These are phyloP conservation scores for Hymenochirus boettgeri DNA, from an alignment of 2,113 vertebrate species.

Conservation along the genomic window DNA sequence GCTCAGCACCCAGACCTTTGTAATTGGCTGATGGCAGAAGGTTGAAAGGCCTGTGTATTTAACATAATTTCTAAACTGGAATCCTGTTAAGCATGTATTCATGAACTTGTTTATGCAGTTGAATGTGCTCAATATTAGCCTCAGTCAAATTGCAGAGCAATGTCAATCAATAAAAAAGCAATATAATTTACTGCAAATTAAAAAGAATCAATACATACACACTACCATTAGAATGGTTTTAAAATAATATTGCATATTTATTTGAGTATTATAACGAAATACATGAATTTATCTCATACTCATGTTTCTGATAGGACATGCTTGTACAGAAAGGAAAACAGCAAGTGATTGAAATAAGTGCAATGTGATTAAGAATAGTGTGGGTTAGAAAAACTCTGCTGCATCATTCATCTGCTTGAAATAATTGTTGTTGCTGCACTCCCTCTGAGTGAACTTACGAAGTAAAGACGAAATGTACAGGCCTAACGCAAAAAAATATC, in stretches of 20 bases:
- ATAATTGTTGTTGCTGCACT: too few species aligned
- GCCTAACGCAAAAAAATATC: too few species aligned
- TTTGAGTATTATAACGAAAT: too few species aligned
- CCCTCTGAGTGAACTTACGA: too few species aligned
- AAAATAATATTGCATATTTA: conserved; percentile 9
- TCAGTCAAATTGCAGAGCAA: background rate
- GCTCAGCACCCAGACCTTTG: conserved; percentile 61
- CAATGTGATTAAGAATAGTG: too few species aligned
- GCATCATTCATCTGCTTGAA: too few species aligned
- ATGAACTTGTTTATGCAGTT: conserved; percentile 4
- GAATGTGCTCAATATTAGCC: background rate
- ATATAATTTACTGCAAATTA: conserved; percentile 16
- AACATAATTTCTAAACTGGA: conserved; percentile 24
- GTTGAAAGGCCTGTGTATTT: conserved; percentile 53
- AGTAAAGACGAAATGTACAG: too few species aligned
- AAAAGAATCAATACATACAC: conserved; percentile 25
- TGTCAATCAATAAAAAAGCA: background rate
- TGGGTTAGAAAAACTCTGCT: too few species aligned
- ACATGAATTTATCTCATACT: too few species aligned
- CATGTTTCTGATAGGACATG: too few species aligned
- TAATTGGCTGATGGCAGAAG: conserved; percentile 67
- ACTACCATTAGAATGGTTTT: background rate
- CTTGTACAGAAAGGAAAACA: too few species aligned
- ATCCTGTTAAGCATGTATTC: conserved; percentile 21
- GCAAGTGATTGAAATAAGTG: too few species aligned